A percentile compares a stretch with the other conserved stretches of the same genome.
Conservation (phyloP, 2,888 invertebrate species). For the Meganola albula region DNA sequence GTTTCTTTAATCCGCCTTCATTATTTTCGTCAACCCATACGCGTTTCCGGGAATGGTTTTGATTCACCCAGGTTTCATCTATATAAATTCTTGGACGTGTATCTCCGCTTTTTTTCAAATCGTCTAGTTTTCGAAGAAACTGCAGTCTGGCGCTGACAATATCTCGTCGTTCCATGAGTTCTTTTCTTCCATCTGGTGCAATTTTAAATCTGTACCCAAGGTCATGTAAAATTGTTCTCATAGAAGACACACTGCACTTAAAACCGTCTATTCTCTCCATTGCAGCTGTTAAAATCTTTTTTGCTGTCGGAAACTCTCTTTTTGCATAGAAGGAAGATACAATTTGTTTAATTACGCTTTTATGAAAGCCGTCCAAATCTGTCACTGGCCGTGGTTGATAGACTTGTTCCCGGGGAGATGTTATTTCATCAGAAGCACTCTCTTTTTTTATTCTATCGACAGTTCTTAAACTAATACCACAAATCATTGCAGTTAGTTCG, state of each 20-base stretch:
- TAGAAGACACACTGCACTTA: too few relatives aligned
- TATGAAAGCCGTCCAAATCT: neutral
- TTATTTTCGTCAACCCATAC: constrained; percentile 9
- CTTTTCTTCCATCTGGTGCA: too few relatives aligned
- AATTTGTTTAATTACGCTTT: neutral
- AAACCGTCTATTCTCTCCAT: neutral
- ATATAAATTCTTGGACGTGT: too few relatives aligned
- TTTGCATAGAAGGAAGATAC: neutral
- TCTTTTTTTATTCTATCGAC: neutral
- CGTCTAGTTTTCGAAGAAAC: too few relatives aligned
- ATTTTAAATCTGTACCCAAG: too few relatives aligned
- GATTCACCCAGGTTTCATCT: constrained; percentile 12
- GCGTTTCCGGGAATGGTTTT: constrained; percentile 7
- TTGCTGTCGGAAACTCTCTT: neutral
- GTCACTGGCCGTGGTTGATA: neutral
- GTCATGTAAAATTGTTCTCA: too few relatives aligned
- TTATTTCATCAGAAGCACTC: neutral
- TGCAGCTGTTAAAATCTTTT: neutral
- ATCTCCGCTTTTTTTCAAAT: too few relatives aligned
- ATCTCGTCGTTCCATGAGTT: too few relatives aligned
- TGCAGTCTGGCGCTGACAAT: too few relatives aligned
- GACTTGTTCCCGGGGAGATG: neutral
- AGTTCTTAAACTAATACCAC: neutral
- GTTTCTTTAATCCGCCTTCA: constrained; percentile 8
- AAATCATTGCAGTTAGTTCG: neutral